Conservation (phyloP, 2,797 vertebrate genomes). For the Sternotherus odoratus region DNA sequence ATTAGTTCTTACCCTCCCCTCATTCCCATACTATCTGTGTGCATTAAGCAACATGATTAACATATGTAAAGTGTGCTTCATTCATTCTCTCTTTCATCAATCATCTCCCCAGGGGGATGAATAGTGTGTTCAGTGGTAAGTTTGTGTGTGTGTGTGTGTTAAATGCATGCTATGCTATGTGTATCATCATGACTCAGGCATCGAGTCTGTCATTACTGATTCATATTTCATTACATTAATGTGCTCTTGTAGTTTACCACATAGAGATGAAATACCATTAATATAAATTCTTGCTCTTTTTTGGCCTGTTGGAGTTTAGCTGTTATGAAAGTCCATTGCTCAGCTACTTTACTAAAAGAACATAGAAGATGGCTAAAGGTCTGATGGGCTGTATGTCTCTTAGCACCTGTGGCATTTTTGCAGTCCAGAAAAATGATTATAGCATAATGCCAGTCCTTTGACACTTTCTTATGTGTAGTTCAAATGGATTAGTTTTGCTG, state of each 20-base stretch:
- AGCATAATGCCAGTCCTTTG: slow-evolving; percentile 43
- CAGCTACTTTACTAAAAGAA: slow-evolving; percentile 10
- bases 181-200: not conserved
- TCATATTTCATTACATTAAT: not conserved
- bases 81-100: slow-evolving; percentile 39
- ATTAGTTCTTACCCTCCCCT: not conserved
- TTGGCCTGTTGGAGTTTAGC: slow-evolving; percentile 16
- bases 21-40: slow-evolving; percentile 13
- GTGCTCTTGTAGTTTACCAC: slow-evolving; percentile 27
- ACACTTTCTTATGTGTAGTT: slow-evolving; percentile 50
- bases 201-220: not conserved
- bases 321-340: slow-evolving; percentile 44
- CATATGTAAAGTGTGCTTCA: slow-evolving; percentile 38
- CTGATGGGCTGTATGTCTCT: slow-evolving; percentile 8
- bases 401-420: slow-evolving; percentile 42
- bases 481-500: slow-evolving; percentile 60
- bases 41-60: slow-evolving; percentile 32
- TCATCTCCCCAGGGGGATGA: not conserved
- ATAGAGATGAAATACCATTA: not conserved
- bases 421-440: slow-evolving; percentile 42
- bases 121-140: not conserved
- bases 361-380: slow-evolving; percentile 28
- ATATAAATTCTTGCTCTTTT: slow-evolving; percentile 29
- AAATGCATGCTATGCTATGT: not conserved
- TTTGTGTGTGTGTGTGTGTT: not conserved